Evolutionary conservation across 2,113 vertebrate species (phyloP), one percentile per base, ranked within the genome.

Genomic region (Atlantisia rogersi): DNA sequence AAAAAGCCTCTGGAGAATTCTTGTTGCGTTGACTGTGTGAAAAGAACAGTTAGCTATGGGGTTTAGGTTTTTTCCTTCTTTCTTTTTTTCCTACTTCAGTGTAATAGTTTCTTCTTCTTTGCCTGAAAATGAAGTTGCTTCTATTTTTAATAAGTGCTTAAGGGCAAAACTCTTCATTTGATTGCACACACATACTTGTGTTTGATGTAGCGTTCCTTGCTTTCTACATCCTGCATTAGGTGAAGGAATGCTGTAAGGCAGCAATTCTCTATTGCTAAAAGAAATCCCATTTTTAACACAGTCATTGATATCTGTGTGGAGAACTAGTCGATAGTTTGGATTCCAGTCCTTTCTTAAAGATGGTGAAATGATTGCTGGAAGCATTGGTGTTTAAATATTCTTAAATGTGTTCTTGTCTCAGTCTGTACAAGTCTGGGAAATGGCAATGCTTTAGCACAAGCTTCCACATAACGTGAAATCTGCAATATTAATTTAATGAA

Each of bases 51-150:
- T 60, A 88, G 22, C 68, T 20, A 3, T 67, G 40, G n/a, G 6
- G 2, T 21, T 69, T 28, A 12, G 8, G 6, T 0, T 1, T 11
- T 55, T 60, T 46, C 17, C 5, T 15, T 7, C 11, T 10, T 11
- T 58, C 32, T 15, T 5, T 5, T 9, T 7, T 9, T 5, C 10
- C 28, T 20, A 1, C 13, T 70, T 70, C 35, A 62, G 9, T 62
- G 10, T 65, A 82, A 82, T 56, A 26, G 26, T 22, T 46, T 0
- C 59, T 79, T 18, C 25, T 79, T 5, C 31, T 74, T 53, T 68
- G 21, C 42, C 48, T 78, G n/a, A 81, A 90, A 69, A 58, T 86
- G 25, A 20, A 46, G 50, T 80, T 76, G 25, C 22, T 90, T 90
- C 55, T 44, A 22, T 77, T 93, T 89, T 80, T 67, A 85, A 67